These are phyloP conservation scores for Ophioninae sp. DNA, from an alignment of 2,888 invertebrate species.

Conservation along the genomic window DNA sequence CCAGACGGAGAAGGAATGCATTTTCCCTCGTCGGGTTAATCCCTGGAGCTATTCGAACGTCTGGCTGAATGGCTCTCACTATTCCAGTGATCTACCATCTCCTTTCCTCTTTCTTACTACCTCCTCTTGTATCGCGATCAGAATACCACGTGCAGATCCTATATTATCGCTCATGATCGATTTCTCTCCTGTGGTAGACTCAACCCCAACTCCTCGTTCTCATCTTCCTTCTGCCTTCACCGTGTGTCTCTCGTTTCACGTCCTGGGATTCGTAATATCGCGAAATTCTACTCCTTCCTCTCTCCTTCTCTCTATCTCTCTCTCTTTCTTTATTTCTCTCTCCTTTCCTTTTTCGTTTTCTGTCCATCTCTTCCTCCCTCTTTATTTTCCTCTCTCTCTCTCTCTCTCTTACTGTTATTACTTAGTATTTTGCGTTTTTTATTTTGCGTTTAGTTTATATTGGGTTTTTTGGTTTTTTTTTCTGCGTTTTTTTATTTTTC, in stretches of 20 bases:
- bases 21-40: conserved; percentile 77
- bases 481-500: too few relatives aligned
- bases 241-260: conserved; percentile 68
- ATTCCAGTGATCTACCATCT: conserved; percentile 71
- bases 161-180: conserved; percentile 63
- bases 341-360: neutral
- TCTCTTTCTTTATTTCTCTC: neutral
- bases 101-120: conserved; percentile 43
- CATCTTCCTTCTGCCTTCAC: conserved; percentile 52
- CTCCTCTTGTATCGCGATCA: conserved; percentile 29
- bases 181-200: conserved; percentile 50
- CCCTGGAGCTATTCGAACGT: conserved; percentile 71
- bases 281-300: conserved; percentile 61
- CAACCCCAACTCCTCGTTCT: conserved; percentile 12
- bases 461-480: too few relatives aligned
- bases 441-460: too few relatives aligned
- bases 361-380: neutral
- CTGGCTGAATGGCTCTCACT: conserved; percentile 74
- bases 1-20: conserved; percentile 67
- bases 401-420: neutral
- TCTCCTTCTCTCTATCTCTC: conserved; percentile 2
- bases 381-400: neutral
- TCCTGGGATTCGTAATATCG: conserved; percentile 73
- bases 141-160: conserved; percentile 50
- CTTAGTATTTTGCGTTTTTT: too few relatives aligned